Conservation (phyloP, 2,888 invertebrate species). For the Acleris emargana region DNA sequence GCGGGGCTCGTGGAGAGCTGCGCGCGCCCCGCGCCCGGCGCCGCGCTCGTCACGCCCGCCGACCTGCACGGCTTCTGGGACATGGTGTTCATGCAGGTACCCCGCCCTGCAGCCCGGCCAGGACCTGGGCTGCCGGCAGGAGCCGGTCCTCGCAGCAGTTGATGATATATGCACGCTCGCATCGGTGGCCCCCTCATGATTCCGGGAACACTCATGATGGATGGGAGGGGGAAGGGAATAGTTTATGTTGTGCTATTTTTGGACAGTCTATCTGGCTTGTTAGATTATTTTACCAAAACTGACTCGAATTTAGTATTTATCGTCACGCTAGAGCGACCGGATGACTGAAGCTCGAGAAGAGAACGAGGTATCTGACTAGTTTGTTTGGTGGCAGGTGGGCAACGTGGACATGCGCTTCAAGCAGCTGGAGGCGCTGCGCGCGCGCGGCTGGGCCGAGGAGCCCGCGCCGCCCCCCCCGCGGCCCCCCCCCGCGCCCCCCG, state of each 20-base stretch:
- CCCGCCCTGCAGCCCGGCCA: not conserved
- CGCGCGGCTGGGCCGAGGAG: slow-evolving; percentile 81
- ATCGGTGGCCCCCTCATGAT: too few species aligned
- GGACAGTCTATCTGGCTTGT: too few species aligned
- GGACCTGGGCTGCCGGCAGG: slow-evolving; percentile 47
- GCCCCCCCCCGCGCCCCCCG: not conserved
- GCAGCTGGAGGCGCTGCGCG: slow-evolving; percentile 70
- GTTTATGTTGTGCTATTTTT: too few species aligned
- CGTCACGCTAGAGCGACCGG: too few species aligned
- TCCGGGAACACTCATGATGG: too few species aligned
- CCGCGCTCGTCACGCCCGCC: slow-evolving; percentile 83
- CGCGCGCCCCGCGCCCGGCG: slow-evolving; percentile 67
- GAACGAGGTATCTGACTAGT: not conserved
- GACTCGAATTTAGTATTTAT: too few species aligned
- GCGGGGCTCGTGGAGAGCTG: slow-evolving; percentile 79
- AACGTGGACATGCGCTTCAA: slow-evolving; percentile 86
- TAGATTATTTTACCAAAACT: too few species aligned
- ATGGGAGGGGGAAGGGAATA: too few species aligned
- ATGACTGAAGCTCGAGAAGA: too few species aligned
- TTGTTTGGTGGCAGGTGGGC: slow-evolving; percentile 73
- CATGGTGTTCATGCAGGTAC: slow-evolving; percentile 87
- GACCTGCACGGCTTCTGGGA: slow-evolving; percentile 96
- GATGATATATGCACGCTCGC: too few species aligned
- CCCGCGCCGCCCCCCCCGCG: slow-evolving; percentile 25
- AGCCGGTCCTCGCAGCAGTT: slow-evolving; percentile 84